Evolutionary conservation across 2,797 vertebrate species (phyloP).

Genomic region (Ceyx erithaca): DNA sequence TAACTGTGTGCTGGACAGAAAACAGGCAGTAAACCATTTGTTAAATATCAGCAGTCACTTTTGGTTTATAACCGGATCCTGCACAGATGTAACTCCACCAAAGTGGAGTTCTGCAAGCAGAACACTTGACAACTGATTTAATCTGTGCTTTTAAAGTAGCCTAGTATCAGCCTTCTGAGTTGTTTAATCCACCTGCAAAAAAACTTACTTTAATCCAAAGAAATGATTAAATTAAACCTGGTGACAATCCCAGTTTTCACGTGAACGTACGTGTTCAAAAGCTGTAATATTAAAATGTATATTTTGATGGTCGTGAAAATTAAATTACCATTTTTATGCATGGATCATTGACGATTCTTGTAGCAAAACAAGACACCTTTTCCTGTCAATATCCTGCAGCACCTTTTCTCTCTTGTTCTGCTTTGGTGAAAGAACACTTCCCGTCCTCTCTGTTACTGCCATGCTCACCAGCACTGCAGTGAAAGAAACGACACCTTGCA

Average conservation of each 20-base stretch:
- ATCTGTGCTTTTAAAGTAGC: not conserved
- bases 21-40: not conserved
- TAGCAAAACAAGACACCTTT: conserved; percentile 16
- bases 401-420: not conserved
- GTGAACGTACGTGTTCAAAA: not conserved
- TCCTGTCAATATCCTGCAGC: not conserved
- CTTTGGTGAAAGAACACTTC: conserved; percentile 43
- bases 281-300: not conserved
- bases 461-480: conserved; percentile 53
- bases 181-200: not conserved
- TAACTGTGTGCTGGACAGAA: not conserved
- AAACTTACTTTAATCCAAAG: not conserved
- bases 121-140: not conserved
- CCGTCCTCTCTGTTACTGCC: conserved; percentile 66
- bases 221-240: not conserved
- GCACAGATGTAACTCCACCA: not conserved
- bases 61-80: not conserved
- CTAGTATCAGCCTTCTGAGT: not conserved
- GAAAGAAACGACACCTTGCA: conserved; percentile 72
- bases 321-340: not conserved
- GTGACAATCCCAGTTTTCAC: not conserved
- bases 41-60: not conserved
- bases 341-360: not conserved
- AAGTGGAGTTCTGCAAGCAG: not conserved
- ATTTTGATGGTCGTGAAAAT: not conserved